These are phyloP conservation scores for Alviniconcha marisindica DNA, from an alignment of 1,140 invertebrate species.

Conservation along the genomic window DNA sequence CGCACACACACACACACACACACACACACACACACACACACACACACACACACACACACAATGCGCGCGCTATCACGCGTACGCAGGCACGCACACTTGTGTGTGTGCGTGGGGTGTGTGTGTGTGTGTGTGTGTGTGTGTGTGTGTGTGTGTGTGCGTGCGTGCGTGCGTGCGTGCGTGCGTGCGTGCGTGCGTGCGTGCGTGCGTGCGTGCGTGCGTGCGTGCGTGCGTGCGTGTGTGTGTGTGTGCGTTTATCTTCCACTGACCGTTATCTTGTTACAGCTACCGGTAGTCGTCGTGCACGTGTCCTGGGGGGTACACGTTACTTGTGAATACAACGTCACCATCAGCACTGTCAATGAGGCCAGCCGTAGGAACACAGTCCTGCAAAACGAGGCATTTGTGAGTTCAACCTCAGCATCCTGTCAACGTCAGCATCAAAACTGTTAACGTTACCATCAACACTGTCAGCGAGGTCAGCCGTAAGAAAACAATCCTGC, in stretches of 20 bases:
- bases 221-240: too few relatives aligned
- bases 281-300: neutral
- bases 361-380: constrained; percentile 47
- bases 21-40: neutral
- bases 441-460: too few relatives aligned
- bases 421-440: too few relatives aligned
- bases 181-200: too few relatives aligned
- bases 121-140: too few relatives aligned
- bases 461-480: too few relatives aligned
- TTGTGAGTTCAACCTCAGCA: too few relatives aligned
- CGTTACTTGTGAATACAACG: constrained; percentile 38
- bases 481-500: too few relatives aligned
- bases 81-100: neutral
- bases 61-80: too few relatives aligned
- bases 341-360: constrained; percentile 39
- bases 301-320: constrained; percentile 34
- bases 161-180: neutral
- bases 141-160: neutral
- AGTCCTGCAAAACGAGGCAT: constrained; percentile 17
- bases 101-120: neutral
- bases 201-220: too few relatives aligned
- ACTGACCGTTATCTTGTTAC: constrained; percentile 36
- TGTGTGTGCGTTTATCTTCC: too few relatives aligned
- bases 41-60: neutral
- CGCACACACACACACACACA: neutral